These are phyloP conservation scores for Calidris pygmaea DNA, from an alignment of 2,113 vertebrate species.

Conservation along the genomic window DNA sequence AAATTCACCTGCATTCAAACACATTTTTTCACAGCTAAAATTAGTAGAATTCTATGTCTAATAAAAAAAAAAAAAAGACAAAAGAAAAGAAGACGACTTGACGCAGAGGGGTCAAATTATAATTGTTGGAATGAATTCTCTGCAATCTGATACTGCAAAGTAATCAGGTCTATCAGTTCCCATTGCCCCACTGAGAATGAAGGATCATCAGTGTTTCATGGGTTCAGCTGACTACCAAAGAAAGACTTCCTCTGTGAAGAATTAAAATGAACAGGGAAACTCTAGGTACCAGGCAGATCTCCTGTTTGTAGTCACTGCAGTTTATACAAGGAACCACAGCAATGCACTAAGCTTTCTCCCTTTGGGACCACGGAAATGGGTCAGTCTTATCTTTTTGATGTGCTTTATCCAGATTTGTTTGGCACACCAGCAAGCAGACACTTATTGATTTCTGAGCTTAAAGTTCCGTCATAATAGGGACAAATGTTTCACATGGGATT, in stretches of 20 bases:
- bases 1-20: not conserved
- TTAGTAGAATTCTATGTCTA: not conserved
- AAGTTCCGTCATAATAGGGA: not conserved
- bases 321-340: not conserved
- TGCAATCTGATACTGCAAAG: not conserved
- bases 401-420: slow-evolving; percentile 12
- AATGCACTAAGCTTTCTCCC: not conserved
- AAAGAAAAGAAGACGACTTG: not conserved
- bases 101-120: not conserved
- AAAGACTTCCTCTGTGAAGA: not conserved
- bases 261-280: not conserved
- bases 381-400: not conserved
- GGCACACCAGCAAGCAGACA: not conserved
- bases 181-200: not conserved
- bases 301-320: not conserved
- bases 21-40: not conserved
- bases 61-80: not conserved
- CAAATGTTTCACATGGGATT: slow-evolving; percentile 24
- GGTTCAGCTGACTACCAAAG: not conserved
- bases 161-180: not conserved
- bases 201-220: not conserved
- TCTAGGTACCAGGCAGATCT: not conserved
- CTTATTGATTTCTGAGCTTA: not conserved
- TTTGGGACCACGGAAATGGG: not conserved
- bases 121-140: not conserved